phyloP scores from a whole-genome alignment of 2,797 vertebrate species.

The Pempheris klunzingeri region DNA sequence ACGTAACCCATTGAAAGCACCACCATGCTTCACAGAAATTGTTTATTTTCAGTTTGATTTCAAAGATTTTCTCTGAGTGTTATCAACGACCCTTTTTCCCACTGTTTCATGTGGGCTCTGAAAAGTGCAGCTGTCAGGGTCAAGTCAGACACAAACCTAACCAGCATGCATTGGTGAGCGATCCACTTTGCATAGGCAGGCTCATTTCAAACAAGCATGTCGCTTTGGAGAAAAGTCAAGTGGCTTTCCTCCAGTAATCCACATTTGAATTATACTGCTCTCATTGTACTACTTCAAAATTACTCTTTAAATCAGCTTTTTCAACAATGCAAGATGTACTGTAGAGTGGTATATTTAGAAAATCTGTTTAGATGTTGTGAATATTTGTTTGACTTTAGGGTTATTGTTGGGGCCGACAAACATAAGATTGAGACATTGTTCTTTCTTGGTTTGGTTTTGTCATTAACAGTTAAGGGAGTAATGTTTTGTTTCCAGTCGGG shows the following conservation, averaged over 20 bases:
- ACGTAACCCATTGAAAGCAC: too few relatives aligned
- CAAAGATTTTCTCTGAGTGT: too few relatives aligned
- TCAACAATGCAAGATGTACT: not conserved
- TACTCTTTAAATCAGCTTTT: not conserved
- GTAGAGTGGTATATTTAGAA: not conserved
- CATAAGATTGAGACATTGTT: too few relatives aligned
- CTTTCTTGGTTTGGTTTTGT: not conserved
- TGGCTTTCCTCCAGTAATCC: not conserved
- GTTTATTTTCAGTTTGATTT: too few relatives aligned
- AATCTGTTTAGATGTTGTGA: too few relatives aligned
- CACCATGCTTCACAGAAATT: too few relatives aligned
- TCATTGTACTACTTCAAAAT: not conserved
- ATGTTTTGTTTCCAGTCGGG: not conserved
- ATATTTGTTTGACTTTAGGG: too few relatives aligned
- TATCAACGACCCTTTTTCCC: too few relatives aligned
- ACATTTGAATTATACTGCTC: not conserved
- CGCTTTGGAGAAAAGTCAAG: not conserved
- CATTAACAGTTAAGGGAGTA: not conserved
- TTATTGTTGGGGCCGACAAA: too few relatives aligned
- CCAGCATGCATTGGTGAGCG: not conserved
- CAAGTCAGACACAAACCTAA: not conserved
- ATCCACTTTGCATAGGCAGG: not conserved
- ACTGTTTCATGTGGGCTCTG: too few relatives aligned
- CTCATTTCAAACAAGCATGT: not conserved
- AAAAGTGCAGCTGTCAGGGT: too few relatives aligned